Evolutionary conservation across 2,113 vertebrate species (phyloP).

Genomic region (Perccottus glenii): DNA sequence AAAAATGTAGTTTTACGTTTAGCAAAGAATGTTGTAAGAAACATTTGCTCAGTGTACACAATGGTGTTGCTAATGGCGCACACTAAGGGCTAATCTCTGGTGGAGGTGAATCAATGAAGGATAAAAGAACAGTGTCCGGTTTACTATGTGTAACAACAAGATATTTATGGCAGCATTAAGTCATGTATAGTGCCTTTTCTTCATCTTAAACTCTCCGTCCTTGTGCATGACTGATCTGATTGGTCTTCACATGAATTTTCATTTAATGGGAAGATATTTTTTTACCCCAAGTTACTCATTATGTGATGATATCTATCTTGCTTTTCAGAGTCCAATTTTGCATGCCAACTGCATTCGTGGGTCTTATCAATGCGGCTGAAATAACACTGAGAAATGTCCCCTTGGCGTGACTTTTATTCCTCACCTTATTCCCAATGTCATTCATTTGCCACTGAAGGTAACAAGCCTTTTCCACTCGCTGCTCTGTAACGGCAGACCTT

Average conservation of each 20-base stretch:
- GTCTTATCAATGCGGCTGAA: conserved; percentile 47
- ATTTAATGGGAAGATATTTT: conserved; percentile 3
- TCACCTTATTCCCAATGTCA: conserved; percentile 81
- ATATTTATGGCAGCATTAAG: conserved; percentile 13
- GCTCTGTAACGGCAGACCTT: conserved; percentile 81
- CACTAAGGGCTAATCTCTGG: not conserved
- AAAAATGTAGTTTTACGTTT: not conserved
- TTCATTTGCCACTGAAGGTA: conserved; percentile 83
- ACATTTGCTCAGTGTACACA: not conserved
- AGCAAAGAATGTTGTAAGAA: not conserved
- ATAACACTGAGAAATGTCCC: conserved; percentile 72
- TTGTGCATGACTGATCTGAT: conserved; percentile 10
- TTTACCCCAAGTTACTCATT: conserved; percentile 18
- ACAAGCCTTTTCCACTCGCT: conserved; percentile 79
- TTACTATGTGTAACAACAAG: conserved; percentile 4
- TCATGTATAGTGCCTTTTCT: not conserved
- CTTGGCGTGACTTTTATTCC: conserved; percentile 75
- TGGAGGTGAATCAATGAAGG: not conserved
- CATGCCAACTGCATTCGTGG: conserved; percentile 39
- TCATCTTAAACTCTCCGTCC: conserved; percentile 7
- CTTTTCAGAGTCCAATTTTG: conserved; percentile 45
- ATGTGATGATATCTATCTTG: conserved; percentile 12
- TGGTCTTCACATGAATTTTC: conserved; percentile 7
- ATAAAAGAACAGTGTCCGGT: not conserved
- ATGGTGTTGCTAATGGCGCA: not conserved